Percentiles rank a stretch among this genome's conserved stretches.
phyloP scores from a whole-genome alignment of 2,888 invertebrate genomes.

The Drosophila fungiperda region DNA sequence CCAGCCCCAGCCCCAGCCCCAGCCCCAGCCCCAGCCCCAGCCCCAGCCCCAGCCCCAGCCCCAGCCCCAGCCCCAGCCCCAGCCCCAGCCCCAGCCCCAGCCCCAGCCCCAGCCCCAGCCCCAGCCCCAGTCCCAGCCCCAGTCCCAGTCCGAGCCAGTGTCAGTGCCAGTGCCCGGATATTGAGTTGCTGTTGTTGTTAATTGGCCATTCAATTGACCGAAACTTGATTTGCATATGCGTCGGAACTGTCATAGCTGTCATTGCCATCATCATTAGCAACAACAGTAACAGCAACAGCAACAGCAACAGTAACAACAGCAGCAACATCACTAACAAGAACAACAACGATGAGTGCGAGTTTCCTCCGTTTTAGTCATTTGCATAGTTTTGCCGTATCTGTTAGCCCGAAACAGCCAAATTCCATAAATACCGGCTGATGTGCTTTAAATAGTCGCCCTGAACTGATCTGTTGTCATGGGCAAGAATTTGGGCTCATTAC shows the following conservation, averaged over 20 bases:
- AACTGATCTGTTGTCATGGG: conserved; percentile 30
- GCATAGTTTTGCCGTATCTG: conserved; percentile 7
- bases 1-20: neutral
- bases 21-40: neutral
- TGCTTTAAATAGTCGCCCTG: conserved; percentile 34
- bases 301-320: conserved; percentile 2
- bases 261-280: conserved; percentile 61
- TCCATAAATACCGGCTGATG: conserved; percentile 53
- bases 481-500: conserved; percentile 56
- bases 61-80: neutral
- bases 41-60: neutral
- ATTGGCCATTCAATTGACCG: conserved; percentile 66
- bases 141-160: neutral
- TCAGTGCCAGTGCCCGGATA: conserved; percentile 61
- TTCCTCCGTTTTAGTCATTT: conserved; percentile 41
- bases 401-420: conserved; percentile 43
- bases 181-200: conserved; percentile 50
- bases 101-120: no score
- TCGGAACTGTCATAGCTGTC: conserved; percentile 52
- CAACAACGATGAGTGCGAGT: conserved; percentile 15
- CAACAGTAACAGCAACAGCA: conserved; percentile 7
- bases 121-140: no score
- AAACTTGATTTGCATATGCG: conserved; percentile 61
- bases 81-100: neutral
- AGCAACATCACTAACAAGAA: neutral